These are phyloP conservation scores for Harpagoxenus sublaevis DNA, from an alignment of 2,888 invertebrate species.

Conservation along the genomic window DNA sequence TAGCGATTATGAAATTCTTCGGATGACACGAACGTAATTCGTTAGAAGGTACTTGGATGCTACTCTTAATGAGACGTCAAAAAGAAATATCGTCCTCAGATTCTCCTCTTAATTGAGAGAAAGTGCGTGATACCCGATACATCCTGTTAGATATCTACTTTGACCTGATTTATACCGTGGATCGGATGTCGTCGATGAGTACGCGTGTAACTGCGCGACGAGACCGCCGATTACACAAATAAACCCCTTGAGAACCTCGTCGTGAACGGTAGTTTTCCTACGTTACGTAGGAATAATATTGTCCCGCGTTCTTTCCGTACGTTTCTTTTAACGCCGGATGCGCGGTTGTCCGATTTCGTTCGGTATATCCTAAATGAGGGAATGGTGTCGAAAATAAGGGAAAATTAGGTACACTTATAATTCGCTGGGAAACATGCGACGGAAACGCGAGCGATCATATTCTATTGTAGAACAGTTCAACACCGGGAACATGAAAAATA, in stretches of 20 bases:
- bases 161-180: slow-evolving; percentile 28
- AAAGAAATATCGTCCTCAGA: slow-evolving; percentile 9
- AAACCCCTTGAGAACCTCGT: neutral
- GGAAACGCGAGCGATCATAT: neutral
- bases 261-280: neutral
- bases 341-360: neutral
- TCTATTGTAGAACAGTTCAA: neutral
- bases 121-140: slow-evolving; percentile 20
- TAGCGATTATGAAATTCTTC: neutral
- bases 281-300: slow-evolving; percentile 15
- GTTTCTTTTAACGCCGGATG: neutral
- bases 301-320: neutral
- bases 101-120: slow-evolving; percentile 23
- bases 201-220: slow-evolving; percentile 6
- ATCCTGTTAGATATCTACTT: slow-evolving; percentile 37
- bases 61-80: neutral
- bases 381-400: neutral
- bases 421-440: neutral
- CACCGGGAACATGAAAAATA: neutral
- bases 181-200: slow-evolving; percentile 18
- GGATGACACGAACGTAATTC: neutral
- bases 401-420: neutral
- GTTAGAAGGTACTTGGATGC: neutral
- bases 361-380: neutral
- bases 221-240: slow-evolving; percentile 8